phyloP scores from a whole-genome alignment of 2,888 invertebrate species.

The Lampropteryx suffumata region DNA sequence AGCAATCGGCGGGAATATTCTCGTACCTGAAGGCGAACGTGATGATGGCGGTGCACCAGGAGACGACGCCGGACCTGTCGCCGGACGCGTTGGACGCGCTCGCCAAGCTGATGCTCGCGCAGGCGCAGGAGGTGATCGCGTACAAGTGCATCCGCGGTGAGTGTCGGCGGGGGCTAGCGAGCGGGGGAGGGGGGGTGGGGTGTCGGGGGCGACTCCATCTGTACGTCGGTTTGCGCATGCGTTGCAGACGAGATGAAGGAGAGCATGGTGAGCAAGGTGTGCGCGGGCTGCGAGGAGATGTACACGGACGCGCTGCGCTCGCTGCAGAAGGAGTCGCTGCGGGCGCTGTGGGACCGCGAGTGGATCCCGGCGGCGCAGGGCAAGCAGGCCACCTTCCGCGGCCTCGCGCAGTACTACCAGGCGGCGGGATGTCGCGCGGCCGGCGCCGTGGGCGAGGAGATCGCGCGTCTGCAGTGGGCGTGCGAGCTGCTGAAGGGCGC shows the following conservation, averaged over 20 bases:
- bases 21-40: slow-evolving; percentile 91
- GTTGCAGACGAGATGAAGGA: slow-evolving; percentile 96
- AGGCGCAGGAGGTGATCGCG: slow-evolving; percentile 98
- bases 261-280: slow-evolving; percentile 94
- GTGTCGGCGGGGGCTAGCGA: slow-evolving; percentile 2
- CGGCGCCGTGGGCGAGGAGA: slow-evolving; percentile 94
- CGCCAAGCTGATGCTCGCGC: slow-evolving; percentile 95
- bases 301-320: slow-evolving; percentile 95
- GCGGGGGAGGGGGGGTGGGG: no score
- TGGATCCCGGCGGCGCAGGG: slow-evolving; percentile 90
- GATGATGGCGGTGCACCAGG: slow-evolving; percentile 93
- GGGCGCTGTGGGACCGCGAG: slow-evolving; percentile 94
- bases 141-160: slow-evolving; percentile 94
- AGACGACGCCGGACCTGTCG: slow-evolving; percentile 97
- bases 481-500: slow-evolving; percentile 86
- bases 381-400: slow-evolving; percentile 95
- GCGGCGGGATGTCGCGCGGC: slow-evolving; percentile 90
- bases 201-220: no score
- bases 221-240: no score
- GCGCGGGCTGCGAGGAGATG: slow-evolving; percentile 95
- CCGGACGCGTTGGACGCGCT: slow-evolving; percentile 96
- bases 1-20: slow-evolving; percentile 96
- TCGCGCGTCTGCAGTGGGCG: slow-evolving; percentile 89
- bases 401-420: slow-evolving; percentile 94
- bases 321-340: slow-evolving; percentile 92